A percentile compares a stretch with the other conserved stretches of the same genome.
phyloP scores from a whole-genome alignment of 2,797 vertebrate species.

The Schizothorax lantsangensis region DNA sequence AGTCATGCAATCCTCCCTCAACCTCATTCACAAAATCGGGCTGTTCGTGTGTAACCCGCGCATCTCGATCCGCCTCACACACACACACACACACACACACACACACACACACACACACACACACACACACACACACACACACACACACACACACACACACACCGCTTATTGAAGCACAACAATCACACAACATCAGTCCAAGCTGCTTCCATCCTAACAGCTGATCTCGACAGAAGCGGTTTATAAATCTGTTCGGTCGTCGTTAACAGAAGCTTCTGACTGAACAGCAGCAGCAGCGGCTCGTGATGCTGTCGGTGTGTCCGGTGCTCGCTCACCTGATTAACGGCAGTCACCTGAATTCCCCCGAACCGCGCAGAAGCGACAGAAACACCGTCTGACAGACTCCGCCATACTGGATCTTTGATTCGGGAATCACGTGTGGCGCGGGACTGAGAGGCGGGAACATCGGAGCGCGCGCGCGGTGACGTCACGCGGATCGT shows the following conservation, averaged over 20 bases:
- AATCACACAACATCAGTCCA: constrained; percentile 30
- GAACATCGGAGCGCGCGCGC: neutral
- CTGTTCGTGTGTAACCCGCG: constrained; percentile 38
- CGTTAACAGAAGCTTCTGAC: neutral
- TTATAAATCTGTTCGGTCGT: neutral
- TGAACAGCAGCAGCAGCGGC: neutral
- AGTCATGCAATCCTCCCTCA: constrained; percentile 22
- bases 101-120: no score
- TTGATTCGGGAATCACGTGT: constrained; percentile 79
- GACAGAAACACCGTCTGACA: constrained; percentile 78
- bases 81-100: no score
- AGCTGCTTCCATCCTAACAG: neutral
- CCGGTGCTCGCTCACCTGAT: constrained; percentile 27
- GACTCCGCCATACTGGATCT: constrained; percentile 87
- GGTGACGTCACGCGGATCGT: constrained; percentile 1
- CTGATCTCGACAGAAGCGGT: neutral
- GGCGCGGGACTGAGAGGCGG: constrained; percentile 69
- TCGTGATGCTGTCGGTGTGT: neutral
- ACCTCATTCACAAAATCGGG: constrained; percentile 48
- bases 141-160: no score
- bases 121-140: no score
- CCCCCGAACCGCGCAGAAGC: neutral
- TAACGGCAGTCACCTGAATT: neutral
- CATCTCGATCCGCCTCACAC: constrained; percentile 19
- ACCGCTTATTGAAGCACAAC: constrained; percentile 10